Evolutionary conservation across 2,888 invertebrate genomes (phyloP).

Genomic region (Ophioninae sp.): DNA sequence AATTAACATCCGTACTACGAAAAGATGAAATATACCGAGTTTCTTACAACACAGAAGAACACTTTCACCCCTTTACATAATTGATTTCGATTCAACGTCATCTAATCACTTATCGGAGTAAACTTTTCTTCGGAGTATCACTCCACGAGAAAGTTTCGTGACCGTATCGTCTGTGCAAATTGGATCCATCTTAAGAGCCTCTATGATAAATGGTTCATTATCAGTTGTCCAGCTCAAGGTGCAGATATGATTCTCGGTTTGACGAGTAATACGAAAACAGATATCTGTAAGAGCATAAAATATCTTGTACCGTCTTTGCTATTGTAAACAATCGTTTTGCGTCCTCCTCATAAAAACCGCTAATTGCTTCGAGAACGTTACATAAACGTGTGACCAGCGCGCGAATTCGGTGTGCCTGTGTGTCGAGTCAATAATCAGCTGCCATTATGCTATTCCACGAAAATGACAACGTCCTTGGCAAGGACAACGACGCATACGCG

Average conservation of each 20-base stretch:
- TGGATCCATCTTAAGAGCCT: background rate
- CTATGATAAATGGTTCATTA: constrained; percentile 25
- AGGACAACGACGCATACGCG: constrained; percentile 31
- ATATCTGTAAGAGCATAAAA: background rate
- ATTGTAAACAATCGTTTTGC: constrained; percentile 30
- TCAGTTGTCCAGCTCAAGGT: constrained; percentile 9
- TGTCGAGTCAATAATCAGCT: constrained; percentile 20
- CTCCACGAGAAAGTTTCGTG: background rate
- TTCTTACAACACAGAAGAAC: background rate
- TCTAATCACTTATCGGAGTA: background rate
- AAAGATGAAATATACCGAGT: background rate
- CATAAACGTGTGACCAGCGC: constrained; percentile 39
- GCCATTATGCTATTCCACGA: constrained; percentile 53
- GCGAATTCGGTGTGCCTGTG: constrained; percentile 8
- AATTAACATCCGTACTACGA: background rate
- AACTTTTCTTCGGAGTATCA: background rate
- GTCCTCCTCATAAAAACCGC: constrained; percentile 30
- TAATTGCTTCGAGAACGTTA: constrained; percentile 54
- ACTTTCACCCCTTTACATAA: background rate
- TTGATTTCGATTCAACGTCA: background rate
- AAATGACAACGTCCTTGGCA: constrained; percentile 25
- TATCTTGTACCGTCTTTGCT: background rate
- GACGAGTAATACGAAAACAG: background rate
- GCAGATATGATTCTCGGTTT: constrained; percentile 4
- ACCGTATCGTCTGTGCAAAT: background rate